Base-by-base conservation (phyloP, 2,888 invertebrate genomes). In the Ptychoptera contaminata region DNA sequence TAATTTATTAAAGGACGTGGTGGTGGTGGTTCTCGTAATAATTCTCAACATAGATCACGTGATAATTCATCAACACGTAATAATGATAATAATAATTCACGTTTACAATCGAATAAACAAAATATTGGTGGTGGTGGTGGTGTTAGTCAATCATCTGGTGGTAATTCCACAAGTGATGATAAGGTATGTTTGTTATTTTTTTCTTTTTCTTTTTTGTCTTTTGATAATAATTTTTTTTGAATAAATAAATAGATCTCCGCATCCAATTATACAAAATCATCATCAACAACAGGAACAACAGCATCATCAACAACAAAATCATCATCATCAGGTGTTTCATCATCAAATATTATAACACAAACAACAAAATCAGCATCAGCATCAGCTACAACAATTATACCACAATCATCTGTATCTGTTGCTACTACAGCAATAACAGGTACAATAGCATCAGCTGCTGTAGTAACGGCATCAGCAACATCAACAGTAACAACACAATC, bases 41-140 rank as follows among this genome's bases (percentile, higher is more conserved):
- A 75, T 44, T 76, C 74, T 39, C 72, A 75, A 48, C 74, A 75
- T 48, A 60, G 71, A 9, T 67, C 68, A 5, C 58, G 67, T 30
- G 69, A 68, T 50, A 68, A 55, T 43, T 65, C 65, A 1, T 57
- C 61, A 2, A 60, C 64, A 3, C 56, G 62, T 14, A 53, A 51
- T 45, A 50, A 23, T 23, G 23, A 23, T 23, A 23, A 23, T n/a
- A n/a, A n/a, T 23, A 23, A 23, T 23, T 23, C 23, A 23, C 23
- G 23, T 23, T 23, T 23, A 23, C 23, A 23, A 23, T 23, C 23
- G 23, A 23, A 23, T 23, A 23, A 23, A 23, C 23, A 23, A 23
- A 23, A 23, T 23, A 23, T 23, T 7, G 23, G 23, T 23, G 23
- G 23, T 23, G 23, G 23, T 23, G 7, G 23, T 23, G n/a, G n/a